These are phyloP conservation scores for Cinclus mexicanus DNA, from an alignment of 2,113 vertebrate species.

Conservation along the genomic window DNA sequence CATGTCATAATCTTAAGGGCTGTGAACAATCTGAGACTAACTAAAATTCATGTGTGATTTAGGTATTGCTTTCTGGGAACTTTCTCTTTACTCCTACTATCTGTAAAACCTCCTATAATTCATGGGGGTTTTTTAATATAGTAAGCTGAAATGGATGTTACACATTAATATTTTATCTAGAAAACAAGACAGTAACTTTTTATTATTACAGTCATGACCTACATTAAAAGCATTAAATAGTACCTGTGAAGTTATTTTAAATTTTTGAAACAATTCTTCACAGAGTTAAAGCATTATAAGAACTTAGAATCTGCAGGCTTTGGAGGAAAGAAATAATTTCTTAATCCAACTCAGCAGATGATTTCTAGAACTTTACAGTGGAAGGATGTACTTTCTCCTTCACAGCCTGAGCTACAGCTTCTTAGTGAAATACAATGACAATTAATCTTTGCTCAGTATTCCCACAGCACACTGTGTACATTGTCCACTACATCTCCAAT, in stretches of 20 bases:
- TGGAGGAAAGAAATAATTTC: background rate
- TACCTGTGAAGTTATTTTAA: background rate
- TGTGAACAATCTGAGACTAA: background rate
- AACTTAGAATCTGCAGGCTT: background rate
- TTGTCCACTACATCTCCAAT: background rate
- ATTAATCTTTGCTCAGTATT: background rate
- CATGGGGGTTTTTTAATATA: background rate
- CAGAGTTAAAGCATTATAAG: background rate
- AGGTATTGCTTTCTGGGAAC: background rate
- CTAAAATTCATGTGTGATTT: background rate
- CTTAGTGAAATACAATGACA: background rate
- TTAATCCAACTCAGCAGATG: background rate
- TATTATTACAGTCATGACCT: background rate
- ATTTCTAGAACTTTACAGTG: background rate
- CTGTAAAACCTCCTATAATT: background rate
- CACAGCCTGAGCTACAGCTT: background rate
- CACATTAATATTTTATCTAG: background rate
- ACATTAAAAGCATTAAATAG: background rate
- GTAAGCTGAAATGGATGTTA: background rate
- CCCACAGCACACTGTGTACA: background rate
- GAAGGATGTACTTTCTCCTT: rapidly evolving
- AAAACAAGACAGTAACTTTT: background rate
- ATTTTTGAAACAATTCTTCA: background rate
- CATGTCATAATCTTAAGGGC: background rate
- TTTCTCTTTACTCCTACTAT: background rate